Conservation (phyloP, 2,797 vertebrate species). For the Percopsis omiscomaycus region DNA sequence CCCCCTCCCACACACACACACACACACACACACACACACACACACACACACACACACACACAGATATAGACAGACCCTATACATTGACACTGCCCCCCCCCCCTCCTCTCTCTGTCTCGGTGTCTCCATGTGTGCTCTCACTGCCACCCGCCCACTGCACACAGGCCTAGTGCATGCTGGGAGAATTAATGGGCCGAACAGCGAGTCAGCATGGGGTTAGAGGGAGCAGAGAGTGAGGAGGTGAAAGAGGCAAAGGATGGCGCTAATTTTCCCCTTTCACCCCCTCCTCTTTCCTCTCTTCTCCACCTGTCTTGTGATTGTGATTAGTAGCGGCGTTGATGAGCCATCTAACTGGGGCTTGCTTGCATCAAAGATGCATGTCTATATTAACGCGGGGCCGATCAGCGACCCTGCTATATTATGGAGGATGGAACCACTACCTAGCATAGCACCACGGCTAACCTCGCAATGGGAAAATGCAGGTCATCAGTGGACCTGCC, state of each 20-base stretch:
- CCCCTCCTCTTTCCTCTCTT: not conserved
- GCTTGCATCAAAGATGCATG: too few species aligned
- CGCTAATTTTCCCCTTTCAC: not conserved
- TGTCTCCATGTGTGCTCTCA: constrained; percentile 35
- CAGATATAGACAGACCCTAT: constrained; percentile 24
- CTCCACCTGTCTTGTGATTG: too few species aligned
- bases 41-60: constrained; percentile 13
- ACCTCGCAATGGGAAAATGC: not conserved
- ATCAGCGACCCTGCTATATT: too few species aligned
- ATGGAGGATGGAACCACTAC: not conserved
- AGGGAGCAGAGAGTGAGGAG: constrained; percentile 10
- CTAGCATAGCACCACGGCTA: not conserved
- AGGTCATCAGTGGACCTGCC: not conserved
- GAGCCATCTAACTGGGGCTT: too few species aligned
- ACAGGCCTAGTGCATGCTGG: constrained; percentile 65
- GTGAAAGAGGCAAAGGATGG: not conserved
- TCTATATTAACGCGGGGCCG: too few species aligned
- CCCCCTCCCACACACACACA: not conserved
- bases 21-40: constrained; percentile 8
- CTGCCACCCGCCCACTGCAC: constrained; percentile 49
- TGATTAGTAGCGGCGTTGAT: too few species aligned
- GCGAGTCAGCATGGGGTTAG: constrained; percentile 46
- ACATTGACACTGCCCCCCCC: not conserved
- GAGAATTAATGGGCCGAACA: constrained; percentile 70
- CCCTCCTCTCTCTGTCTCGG: constrained; percentile 3